phyloP scores from a whole-genome alignment of 2,888 invertebrate species.

The Drosophila phalerata region DNA sequence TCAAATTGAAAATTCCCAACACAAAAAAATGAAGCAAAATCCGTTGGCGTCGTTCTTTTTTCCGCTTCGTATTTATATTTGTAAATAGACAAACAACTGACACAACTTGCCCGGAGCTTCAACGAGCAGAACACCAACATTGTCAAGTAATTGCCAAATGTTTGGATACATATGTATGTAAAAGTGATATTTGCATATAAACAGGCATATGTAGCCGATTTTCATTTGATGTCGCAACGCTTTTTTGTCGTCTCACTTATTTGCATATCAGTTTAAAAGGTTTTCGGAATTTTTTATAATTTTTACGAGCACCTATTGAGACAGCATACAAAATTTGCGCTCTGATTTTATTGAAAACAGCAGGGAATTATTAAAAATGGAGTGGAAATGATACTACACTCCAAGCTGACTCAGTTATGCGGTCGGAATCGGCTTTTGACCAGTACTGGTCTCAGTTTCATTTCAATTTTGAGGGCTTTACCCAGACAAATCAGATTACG shows the following conservation, averaged over 20 bases:
- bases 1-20: constrained; percentile 70
- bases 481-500: constrained; percentile 46
- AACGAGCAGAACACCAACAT: constrained; percentile 33
- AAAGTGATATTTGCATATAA: constrained; percentile 75
- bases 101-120: constrained; percentile 29
- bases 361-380: constrained; percentile 5
- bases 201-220: constrained; percentile 75
- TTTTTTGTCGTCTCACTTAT: constrained; percentile 49
- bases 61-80: constrained; percentile 44
- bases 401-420: constrained; percentile 6
- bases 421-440: constrained; percentile 20
- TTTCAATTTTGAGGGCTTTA: constrained; percentile 10
- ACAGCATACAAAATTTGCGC: constrained; percentile 7
- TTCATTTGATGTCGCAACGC: constrained; percentile 63
- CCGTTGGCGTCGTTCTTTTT: constrained; percentile 15
- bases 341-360: constrained; percentile 58
- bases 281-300: constrained; percentile 37
- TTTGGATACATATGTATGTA: constrained; percentile 73
- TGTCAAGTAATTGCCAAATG: constrained; percentile 75
- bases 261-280: constrained; percentile 67
- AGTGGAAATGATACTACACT: constrained; percentile 1
- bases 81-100: constrained; percentile 70
- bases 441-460: neutral
- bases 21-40: constrained; percentile 23
- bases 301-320: constrained; percentile 38